Evolutionary conservation across 2,888 invertebrate species (phyloP), one percentile per base, ranked within the genome.

Genomic region (Drosophila ezoana): DNA sequence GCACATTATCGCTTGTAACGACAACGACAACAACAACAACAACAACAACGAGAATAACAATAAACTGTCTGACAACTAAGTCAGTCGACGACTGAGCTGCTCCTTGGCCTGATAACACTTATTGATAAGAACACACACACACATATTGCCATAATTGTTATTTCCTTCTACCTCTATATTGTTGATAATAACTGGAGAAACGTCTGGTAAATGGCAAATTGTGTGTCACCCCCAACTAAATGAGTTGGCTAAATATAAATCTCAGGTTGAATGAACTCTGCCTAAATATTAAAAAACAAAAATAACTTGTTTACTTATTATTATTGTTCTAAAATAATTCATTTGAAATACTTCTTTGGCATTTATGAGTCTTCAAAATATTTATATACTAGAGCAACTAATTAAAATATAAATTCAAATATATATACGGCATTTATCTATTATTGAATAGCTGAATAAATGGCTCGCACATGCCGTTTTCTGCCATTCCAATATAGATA

Each of bases 71-170:
- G 35, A 44, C 75, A 49, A 60, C 35, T 28, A 57, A 75, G 58
- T 59, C 44, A 63, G 10, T 18, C 23, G 33, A 32, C 14, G 18
- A 6, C n/a, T 52, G 41, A 35, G 18, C 53, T 40, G 49, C 56
- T 56, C 53, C 73, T 76, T 76, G 63, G 71, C 48, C 59, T 38
- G 76, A 76, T 64, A 73, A 73, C 59, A 47, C 11, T 53, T 56
- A 76, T 44, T 44, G 71, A 73, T 76, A 73, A 54, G 53, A 14
- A 32, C 32, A 1, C 52, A 16, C 11, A 51, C 4, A 28, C 13
- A 45, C 16, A 18, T 9, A 40, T 35, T 28, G 28, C 68, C 49
- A 14, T 14, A 52, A 56, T 70, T 61, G 47, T n/a, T 18, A 14
- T 40, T 70, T 52, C 32, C 56, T 37, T 41, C 14, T 18, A 23